A percentile compares a stretch with the other conserved stretches of the same genome.
Conservation (phyloP, 2,888 invertebrate genomes). For the Lepidocyrtoides sp. region DNA sequence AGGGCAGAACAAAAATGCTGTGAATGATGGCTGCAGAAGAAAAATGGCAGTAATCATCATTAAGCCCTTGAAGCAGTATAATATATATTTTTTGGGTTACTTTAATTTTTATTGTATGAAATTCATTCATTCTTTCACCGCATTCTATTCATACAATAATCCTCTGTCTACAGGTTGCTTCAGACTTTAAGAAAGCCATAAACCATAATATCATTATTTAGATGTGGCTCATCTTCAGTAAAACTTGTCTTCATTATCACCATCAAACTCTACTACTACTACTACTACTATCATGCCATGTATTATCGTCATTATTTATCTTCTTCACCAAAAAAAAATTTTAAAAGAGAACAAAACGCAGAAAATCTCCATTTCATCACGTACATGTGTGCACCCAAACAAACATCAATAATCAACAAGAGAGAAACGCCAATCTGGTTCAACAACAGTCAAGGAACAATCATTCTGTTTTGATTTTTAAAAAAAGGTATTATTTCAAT, state of each 20-base stretch:
- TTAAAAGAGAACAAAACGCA: conserved; percentile 17
- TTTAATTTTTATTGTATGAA: conserved; percentile 8
- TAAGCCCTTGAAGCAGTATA: conserved; percentile 12
- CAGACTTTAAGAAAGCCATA: conserved; percentile 22
- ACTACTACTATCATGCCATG: neutral
- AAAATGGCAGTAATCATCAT: neutral
- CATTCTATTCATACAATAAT: neutral
- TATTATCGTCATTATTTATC: conserved; percentile 30
- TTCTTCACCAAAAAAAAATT: neutral
- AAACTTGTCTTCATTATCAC: conserved; percentile 45
- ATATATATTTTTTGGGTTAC: conserved; percentile 15
- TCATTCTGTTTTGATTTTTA: neutral
- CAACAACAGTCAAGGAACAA: neutral
- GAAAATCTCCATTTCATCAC: conserved; percentile 42
- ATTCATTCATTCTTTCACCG: conserved; percentile 40
- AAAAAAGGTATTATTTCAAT: neutral
- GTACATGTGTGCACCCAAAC: conserved; percentile 9
- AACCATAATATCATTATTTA: conserved; percentile 59
- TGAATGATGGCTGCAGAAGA: neutral
- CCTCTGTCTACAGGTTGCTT: neutral
- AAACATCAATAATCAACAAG: conserved; percentile 29
- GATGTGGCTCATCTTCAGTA: conserved; percentile 31
- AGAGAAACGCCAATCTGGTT: conserved; percentile 30
- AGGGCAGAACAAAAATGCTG: conserved; percentile 42
- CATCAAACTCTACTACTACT: neutral